phyloP scores from a whole-genome alignment of 2,113 vertebrate genomes.

The Sphaerodactylus townsendi region DNA sequence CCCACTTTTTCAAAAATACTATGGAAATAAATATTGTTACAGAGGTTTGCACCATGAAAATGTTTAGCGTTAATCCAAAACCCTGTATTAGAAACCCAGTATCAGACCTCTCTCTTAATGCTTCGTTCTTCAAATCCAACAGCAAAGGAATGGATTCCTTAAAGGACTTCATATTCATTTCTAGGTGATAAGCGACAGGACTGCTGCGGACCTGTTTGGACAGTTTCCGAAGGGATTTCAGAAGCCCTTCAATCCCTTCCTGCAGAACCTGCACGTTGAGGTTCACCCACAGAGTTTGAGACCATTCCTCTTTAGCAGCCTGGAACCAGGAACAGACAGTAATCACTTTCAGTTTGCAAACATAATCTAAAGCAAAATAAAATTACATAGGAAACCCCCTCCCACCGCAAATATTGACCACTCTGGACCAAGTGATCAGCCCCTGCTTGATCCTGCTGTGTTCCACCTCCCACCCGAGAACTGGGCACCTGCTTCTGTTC shows the following conservation, averaged over 20 bases:
- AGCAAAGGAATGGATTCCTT: conserved; percentile 90
- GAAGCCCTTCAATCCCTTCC: conserved; percentile 85
- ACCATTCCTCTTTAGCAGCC: conserved; percentile 90
- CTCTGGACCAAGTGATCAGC: not conserved
- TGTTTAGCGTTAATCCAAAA: not conserved
- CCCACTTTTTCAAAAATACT: no score
- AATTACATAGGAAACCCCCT: not conserved
- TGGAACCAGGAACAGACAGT: conserved; percentile 48
- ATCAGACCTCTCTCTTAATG: conserved; percentile 90
- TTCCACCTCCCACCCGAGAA: no score
- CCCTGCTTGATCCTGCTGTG: no score
- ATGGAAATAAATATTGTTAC: not conserved
- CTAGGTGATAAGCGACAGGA: conserved; percentile 80
- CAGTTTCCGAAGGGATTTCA: conserved; percentile 81
- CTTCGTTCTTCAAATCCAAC: conserved; percentile 93
- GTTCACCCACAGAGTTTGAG: conserved; percentile 90
- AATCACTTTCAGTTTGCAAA: not conserved
- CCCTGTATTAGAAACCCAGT: not conserved
- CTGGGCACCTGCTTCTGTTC: no score
- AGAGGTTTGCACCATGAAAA: not conserved
- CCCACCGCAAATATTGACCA: not conserved
- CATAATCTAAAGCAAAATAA: not conserved
- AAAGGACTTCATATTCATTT: conserved; percentile 89
- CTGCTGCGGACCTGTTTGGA: conserved; percentile 80
- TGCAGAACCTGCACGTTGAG: conserved; percentile 88